Base-by-base conservation (phyloP, 2,888 invertebrate genomes). In the Macrosiphum euphorbiae region DNA sequence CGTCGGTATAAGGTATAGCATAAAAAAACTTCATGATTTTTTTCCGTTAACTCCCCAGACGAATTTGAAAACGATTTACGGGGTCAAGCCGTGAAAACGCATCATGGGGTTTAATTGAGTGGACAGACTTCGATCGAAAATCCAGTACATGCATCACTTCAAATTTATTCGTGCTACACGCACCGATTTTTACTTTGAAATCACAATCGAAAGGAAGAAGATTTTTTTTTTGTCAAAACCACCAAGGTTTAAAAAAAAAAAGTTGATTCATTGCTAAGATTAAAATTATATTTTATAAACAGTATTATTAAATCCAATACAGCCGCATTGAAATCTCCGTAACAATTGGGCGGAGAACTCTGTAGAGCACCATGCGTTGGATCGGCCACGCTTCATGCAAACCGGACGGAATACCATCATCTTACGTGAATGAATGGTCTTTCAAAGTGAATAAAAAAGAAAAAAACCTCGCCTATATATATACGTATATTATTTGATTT, bases 21-120 rank as follows among this genome's bases (percentile, higher is more conserved):
- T 50, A 41, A 88, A 92, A 61, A 85, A n/a, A 67, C 35, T 67
- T 41, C 28, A 50, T 24, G 85, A 47, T 44, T 86, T 85, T 91
- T 86, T 41, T 16, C 26, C 41, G 24, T 47, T 24, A 47, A 86
- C 86, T 86, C 58, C 44, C 92, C 11, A 20, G 52, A 67, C 87
- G 28, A 92, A 92, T 67, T 88, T 67, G 35, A 87, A 92, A 87
- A 61, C 92, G 87, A 88, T 87, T 92, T 92, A 86, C 92, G 50
- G 41, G 88, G 88, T 92, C 92, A 88, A 92, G 58, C 41, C 67
- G 67, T 50, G 41, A 88, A 92, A 92, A 87, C 28, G 87, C 44
- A 92, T 92, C 67, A 67, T 28, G 20, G 28, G 28, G 88, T 88
- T 88, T 67, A 92, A 92, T 92, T 67, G 92, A 67, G 87, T 41